These are phyloP conservation scores for Eunapius fragilis DNA, from an alignment of 37 sponge, comb jelly and placozoan species.

Conservation along the genomic window DNA sequence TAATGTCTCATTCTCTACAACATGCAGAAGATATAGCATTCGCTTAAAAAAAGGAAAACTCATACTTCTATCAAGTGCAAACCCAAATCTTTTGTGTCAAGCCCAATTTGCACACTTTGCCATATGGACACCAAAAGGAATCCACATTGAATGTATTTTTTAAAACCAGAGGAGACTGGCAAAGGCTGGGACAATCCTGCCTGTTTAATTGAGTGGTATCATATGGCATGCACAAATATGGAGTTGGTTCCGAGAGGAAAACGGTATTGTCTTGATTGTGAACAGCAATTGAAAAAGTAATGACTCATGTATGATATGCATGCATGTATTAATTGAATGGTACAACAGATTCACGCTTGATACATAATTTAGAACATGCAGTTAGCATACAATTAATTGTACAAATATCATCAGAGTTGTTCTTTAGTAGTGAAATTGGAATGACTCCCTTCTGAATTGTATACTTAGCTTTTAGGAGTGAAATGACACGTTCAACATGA, in stretches of 20 bases:
- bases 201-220: conserved; percentile 51
- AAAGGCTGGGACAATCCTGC: conserved; percentile 26
- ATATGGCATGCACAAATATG: conserved; percentile 23
- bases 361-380: conserved; percentile 3
- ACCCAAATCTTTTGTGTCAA: neutral
- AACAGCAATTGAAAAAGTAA: neutral
- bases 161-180: neutral
- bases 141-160: conserved; percentile 9
- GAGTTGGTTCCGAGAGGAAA: conserved; percentile 24
- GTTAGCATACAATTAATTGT: conserved; percentile 26
- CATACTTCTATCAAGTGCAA: too few relatives aligned
- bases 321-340: neutral
- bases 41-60: neutral
- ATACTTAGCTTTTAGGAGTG: conserved; percentile 26
- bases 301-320: too few relatives aligned
- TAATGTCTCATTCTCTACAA: too few relatives aligned
- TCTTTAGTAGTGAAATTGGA: conserved; percentile 13
- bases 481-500: conserved; percentile 49
- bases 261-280: conserved; percentile 49
- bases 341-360: neutral
- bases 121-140: neutral
- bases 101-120: neutral
- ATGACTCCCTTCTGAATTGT: conserved; percentile 16
- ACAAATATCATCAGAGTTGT: conserved; percentile 12
- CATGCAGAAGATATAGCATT: neutral